Conservation (phyloP, 2,888 invertebrate species). For the Campopleginae sp. region DNA sequence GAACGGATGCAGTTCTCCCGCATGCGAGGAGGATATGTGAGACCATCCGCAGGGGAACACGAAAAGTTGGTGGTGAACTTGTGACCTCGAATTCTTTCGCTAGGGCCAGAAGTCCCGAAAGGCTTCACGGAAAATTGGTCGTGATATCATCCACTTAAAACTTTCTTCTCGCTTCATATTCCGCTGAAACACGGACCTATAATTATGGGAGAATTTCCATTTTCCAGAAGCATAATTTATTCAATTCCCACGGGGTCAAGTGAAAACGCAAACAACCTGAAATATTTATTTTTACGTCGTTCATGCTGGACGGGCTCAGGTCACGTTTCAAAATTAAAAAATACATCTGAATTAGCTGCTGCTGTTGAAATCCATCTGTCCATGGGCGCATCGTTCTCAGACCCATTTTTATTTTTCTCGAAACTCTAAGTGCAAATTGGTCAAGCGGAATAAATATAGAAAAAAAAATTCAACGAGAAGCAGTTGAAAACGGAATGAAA, state of each 20-base stretch:
- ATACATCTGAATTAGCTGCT: neutral
- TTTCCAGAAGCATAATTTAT: neutral
- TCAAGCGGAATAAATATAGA: neutral
- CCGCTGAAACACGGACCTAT: neutral
- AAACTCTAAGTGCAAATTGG: no score
- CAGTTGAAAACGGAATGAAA: neutral
- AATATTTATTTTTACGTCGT: neutral
- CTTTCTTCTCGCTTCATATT: neutral
- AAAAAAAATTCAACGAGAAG: neutral
- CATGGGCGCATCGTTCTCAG: no score
- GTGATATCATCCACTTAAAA: slow-evolving; percentile 26
- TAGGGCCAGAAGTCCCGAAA: slow-evolving; percentile 5
- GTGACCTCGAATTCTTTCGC: slow-evolving; percentile 55
- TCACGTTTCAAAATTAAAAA: neutral
- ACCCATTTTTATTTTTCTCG: no score
- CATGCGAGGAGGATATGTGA: neutral
- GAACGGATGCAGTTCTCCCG: slow-evolving; percentile 25
- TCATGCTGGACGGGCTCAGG: neutral
- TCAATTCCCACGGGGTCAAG: neutral
- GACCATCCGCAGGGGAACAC: slow-evolving; percentile 47
- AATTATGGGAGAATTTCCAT: neutral
- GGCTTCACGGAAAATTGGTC: slow-evolving; percentile 39
- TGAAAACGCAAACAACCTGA: neutral
- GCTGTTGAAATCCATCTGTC: neutral
- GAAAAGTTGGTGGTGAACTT: slow-evolving; percentile 62